Evolutionary conservation across 2,113 vertebrate species (phyloP).

Genomic region (Stigmatopora argus): DNA sequence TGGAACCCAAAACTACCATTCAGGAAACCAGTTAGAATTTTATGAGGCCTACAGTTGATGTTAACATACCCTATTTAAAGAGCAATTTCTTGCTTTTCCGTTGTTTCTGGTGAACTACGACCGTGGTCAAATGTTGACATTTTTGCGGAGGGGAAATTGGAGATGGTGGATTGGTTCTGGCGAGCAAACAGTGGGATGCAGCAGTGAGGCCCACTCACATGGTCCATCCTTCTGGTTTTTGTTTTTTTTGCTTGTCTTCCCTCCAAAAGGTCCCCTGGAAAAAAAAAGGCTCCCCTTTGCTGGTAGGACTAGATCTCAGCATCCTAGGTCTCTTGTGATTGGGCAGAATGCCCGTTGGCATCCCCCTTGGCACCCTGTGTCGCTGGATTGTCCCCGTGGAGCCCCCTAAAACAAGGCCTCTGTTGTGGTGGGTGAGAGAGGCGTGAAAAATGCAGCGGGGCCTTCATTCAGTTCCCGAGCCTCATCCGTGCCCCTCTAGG

Average conservation of each 20-base stretch:
- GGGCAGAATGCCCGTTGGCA: conserved; percentile 57
- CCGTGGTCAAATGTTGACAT: conserved; percentile 17
- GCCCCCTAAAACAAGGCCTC: conserved; percentile 60
- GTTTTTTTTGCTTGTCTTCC: conserved; percentile 11
- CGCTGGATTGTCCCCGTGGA: conserved; percentile 58
- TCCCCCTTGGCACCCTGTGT: conserved; percentile 52
- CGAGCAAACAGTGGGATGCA: conserved; percentile 30
- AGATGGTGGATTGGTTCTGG: conserved; percentile 12
- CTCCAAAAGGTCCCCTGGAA: conserved; percentile 30
- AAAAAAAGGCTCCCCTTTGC: conserved; percentile 8
- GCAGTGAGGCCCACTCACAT: conserved; percentile 35
- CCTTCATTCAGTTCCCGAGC: conserved; percentile 54
- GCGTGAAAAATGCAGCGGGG: conserved; percentile 61
- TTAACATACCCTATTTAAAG: neutral
- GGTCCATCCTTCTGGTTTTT: conserved; percentile 30
- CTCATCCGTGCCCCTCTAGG: conserved; percentile 44
- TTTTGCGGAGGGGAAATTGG: conserved; percentile 6
- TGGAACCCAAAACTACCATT: too few species aligned
- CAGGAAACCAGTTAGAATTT: neutral
- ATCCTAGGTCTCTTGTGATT: conserved; percentile 53
- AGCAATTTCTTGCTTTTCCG: neutral
- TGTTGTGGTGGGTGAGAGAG: conserved; percentile 64
- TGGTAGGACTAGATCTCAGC: conserved; percentile 38
- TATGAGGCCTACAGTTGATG: neutral
- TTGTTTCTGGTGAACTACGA: conserved; percentile 1